Conservation (phyloP, 64 coral and sea anemone genomes). For the Orbicella faveolata region DNA sequence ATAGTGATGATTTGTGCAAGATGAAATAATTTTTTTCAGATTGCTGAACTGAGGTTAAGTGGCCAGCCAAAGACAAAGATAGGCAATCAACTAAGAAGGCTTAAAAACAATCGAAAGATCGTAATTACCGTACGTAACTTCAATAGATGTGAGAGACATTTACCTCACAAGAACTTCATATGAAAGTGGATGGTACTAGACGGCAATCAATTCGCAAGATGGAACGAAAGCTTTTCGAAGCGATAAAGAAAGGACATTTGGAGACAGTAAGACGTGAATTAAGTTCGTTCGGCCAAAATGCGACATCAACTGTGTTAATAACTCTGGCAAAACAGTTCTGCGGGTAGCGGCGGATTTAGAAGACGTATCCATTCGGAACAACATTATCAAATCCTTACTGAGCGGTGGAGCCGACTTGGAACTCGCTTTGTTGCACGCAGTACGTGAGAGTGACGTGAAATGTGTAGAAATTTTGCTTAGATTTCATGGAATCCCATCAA, state of each 20-base stretch:
- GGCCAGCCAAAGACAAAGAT: too few species aligned
- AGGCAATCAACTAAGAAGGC: too few species aligned
- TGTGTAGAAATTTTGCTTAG: background rate
- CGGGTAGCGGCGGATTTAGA: background rate
- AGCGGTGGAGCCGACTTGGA: slow-evolving; percentile 23
- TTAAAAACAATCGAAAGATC: too few species aligned
- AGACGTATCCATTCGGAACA: background rate
- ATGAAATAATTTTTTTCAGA: too few species aligned
- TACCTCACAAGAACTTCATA: background rate
- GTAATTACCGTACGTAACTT: background rate
- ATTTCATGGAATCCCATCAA: background rate
- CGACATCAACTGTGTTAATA: background rate
- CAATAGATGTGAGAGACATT: slow-evolving; percentile 8
- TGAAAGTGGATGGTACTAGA: background rate
- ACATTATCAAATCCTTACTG: background rate
- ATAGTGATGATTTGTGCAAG: too few species aligned
- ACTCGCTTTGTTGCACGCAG: slow-evolving; percentile 2
- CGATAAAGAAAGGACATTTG: slow-evolving; percentile 9
- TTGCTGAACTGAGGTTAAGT: too few species aligned
- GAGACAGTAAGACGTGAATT: background rate
- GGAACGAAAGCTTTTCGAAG: slow-evolving; percentile 5
- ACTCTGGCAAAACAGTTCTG: slow-evolving; percentile 5
- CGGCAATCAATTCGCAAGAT: background rate
- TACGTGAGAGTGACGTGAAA: background rate
- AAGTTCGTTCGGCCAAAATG: background rate